Evolutionary conservation across 2,113 vertebrate genomes (phyloP), one percentile per base, ranked within the genome.

Genomic region (Ammodytes marinus): DNA sequence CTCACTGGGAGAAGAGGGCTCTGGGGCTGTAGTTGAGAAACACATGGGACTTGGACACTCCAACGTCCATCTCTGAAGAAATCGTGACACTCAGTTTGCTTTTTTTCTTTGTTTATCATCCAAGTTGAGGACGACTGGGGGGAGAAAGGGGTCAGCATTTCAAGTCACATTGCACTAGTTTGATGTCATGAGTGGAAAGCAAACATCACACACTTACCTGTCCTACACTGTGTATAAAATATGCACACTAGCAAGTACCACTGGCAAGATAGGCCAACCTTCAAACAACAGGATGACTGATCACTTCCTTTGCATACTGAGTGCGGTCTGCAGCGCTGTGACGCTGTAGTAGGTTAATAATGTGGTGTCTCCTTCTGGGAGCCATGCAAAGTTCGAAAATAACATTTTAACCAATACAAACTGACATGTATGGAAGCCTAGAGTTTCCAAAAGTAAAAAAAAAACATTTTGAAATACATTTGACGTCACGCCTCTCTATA

Each of bases 21-120:
- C 86, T 84, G 68, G 91, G 86, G 67, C 83, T 91, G 88, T 85
- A 86, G 90, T 82, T 87, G 73, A 93, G 76, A 88, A 93, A 91
- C 77, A 89, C 88, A 19, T 79, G 80, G 76, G 86, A 87, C 69
- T 86, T 85, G 63, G 88, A 91, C 76, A 93, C 61, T 47, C 90
- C 90, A 72, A 89, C 82, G 35, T 94, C 90, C 93, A 93, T 90
- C 87, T 81, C 43, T 40, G 74, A 70, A 67, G 74, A 85, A 27
- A 83, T 57, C 57, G 43, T 49, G 77, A 81, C 61, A 27, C 27
- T 27, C 27, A 27, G 27, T 27, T 27, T 27, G 27, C 47, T 54
- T 9, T 55, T 67, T 70, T 53, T 53, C 66, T 60, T 68, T 72
- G 54, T 61, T 55, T 71, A 50, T 27, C 52, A 80, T 82, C 83